phyloP scores from a whole-genome alignment of 2,888 invertebrate genomes.

The Auanema freiburgensis region DNA sequence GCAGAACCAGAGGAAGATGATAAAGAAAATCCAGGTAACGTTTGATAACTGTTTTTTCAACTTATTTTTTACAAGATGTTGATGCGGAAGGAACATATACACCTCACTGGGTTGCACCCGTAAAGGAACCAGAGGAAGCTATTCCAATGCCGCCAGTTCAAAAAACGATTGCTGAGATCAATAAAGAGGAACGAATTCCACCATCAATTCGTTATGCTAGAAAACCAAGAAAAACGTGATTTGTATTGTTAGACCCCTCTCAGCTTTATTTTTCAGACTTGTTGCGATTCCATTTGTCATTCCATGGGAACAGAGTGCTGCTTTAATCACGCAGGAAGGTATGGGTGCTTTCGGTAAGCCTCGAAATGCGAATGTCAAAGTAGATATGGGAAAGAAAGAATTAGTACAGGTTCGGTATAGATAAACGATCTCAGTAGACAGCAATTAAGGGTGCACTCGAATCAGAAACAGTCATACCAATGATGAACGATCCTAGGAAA shows the following conservation, averaged over 20 bases:
- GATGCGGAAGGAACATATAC: constrained; percentile 14
- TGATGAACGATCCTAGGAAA: constrained; percentile 44
- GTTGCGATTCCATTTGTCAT: constrained; percentile 55
- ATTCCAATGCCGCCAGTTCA: constrained; percentile 54
- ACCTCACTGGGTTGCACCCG: constrained; percentile 52
- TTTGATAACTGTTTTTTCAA: background rate
- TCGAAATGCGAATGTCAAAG: constrained; percentile 35
- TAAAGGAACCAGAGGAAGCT: constrained; percentile 33
- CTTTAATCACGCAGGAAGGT: constrained; percentile 45
- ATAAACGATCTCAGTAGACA: constrained; percentile 7
- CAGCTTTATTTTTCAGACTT: constrained; percentile 28
- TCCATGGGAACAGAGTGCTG: constrained; percentile 47
- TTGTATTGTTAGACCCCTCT: background rate
- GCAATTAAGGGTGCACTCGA: constrained; percentile 49
- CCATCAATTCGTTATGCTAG: constrained; percentile 53
- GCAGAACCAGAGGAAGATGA: constrained; percentile 13
- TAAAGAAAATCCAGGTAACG: background rate
- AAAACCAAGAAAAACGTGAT: constrained; percentile 47
- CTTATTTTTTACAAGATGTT: background rate
- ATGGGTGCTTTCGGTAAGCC: constrained; percentile 58
- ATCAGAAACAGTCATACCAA: constrained; percentile 54
- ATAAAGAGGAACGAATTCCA: constrained; percentile 50
- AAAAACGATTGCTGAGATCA: constrained; percentile 48
- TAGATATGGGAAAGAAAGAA: constrained; percentile 38
- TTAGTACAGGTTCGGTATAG: constrained; percentile 25